phyloP scores from a whole-genome alignment of 2,888 invertebrate genomes.

The Hipparchia semele region DNA sequence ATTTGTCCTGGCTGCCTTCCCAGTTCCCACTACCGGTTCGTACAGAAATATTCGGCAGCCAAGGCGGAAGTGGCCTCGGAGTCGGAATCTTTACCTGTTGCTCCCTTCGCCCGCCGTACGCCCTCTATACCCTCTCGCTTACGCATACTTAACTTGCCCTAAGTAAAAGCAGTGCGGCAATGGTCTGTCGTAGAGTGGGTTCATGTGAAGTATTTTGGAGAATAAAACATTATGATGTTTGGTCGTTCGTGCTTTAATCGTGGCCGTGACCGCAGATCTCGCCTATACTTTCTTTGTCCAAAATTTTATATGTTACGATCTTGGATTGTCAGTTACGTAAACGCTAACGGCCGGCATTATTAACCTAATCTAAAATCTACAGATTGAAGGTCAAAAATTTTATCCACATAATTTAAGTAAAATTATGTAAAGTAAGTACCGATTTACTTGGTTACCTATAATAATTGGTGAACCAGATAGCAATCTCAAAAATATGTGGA shows the following conservation, averaged over 20 bases:
- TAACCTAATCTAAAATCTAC: too few species aligned
- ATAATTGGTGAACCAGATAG: too few species aligned
- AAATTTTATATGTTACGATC: constrained; percentile 22
- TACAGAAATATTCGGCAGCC: constrained; percentile 83
- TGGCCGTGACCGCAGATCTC: constrained; percentile 77
- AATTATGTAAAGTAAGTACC: too few species aligned
- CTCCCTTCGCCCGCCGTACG: constrained; percentile 78
- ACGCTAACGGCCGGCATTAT: too few species aligned
- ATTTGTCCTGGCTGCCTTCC: constrained; percentile 77
- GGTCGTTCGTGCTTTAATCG: constrained; percentile 57
- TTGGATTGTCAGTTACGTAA: constrained; percentile 14
- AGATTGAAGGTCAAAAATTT: too few species aligned
- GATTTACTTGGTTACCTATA: too few species aligned
- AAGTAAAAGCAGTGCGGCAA: constrained; percentile 57
- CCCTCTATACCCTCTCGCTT: constrained; percentile 65
- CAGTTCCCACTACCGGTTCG: constrained; percentile 83
- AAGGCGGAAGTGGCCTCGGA: constrained; percentile 84
- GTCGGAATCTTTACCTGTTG: constrained; percentile 84
- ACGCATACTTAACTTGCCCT: constrained; percentile 52
- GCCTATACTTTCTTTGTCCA: constrained; percentile 70
- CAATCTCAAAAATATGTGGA: too few species aligned
- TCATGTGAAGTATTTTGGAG: constrained; percentile 71
- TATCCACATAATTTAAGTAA: too few species aligned
- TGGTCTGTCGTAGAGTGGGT: constrained; percentile 40
- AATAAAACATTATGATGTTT: constrained; percentile 73